phyloP scores from a whole-genome alignment of 2,797 vertebrate species.

The Oreochromis grahami region DNA sequence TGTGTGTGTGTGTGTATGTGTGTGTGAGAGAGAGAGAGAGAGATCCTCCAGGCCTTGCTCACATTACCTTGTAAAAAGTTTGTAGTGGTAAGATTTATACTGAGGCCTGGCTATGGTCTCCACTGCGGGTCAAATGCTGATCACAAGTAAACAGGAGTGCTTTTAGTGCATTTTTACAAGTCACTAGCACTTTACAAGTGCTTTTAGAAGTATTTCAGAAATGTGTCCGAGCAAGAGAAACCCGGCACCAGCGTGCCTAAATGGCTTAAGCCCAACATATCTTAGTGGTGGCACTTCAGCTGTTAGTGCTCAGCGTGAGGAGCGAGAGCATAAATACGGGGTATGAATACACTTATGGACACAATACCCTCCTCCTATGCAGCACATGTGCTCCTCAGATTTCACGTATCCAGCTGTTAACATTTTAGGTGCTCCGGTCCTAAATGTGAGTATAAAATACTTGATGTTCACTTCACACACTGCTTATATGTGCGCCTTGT shows the following conservation, averaged over 20 bases:
- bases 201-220: slow-evolving; percentile 63
- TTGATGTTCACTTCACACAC: not conserved
- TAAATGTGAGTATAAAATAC: not conserved
- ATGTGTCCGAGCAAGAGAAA: slow-evolving; percentile 65
- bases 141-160: slow-evolving; percentile 60
- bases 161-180: slow-evolving; percentile 66
- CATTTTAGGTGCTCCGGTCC: slow-evolving; percentile 1
- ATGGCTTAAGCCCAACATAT: slow-evolving; percentile 65
- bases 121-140: slow-evolving; percentile 50
- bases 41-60: slow-evolving; percentile 44
- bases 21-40: not conserved
- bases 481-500: not conserved
- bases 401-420: slow-evolving; percentile 49
- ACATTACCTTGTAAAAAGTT: slow-evolving; percentile 65
- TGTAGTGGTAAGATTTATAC: slow-evolving; percentile 51
- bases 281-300: slow-evolving; percentile 64
- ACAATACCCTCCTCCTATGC: slow-evolving; percentile 47
- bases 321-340: slow-evolving; percentile 54
- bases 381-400: slow-evolving; percentile 33
- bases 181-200: slow-evolving; percentile 31
- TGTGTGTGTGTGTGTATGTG: not conserved
- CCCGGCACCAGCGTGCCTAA: slow-evolving; percentile 63
- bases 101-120: slow-evolving; percentile 19
- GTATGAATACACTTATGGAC: slow-evolving; percentile 53
- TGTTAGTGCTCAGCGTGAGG: slow-evolving; percentile 54